phyloP scores from a whole-genome alignment of 2,797 vertebrate species.

The Gymnoscopelus microlampas region DNA sequence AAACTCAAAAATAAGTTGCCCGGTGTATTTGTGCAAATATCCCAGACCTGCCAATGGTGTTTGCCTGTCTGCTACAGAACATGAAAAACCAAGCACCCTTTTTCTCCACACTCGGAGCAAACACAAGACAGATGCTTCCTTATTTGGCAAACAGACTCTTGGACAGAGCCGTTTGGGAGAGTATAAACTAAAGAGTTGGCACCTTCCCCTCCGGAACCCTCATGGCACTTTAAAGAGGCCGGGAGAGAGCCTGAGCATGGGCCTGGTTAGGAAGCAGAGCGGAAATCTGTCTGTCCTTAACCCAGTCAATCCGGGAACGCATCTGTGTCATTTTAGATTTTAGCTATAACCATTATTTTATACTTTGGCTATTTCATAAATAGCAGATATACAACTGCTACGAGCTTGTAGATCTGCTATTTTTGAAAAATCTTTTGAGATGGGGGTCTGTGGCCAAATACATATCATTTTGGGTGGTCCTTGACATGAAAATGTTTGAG shows the following conservation, averaged over 20 bases:
- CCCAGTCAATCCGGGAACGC: too few relatives aligned
- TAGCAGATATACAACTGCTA: too few relatives aligned
- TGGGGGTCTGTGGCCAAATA: too few relatives aligned
- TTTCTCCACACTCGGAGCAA: constrained; percentile 50
- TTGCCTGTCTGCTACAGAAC: constrained; percentile 33
- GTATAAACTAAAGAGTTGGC: constrained; percentile 71
- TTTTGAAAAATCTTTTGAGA: too few relatives aligned
- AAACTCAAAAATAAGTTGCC: not conserved
- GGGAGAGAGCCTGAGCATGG: constrained; percentile 25
- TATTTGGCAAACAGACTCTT: constrained; percentile 73
- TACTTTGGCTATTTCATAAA: too few relatives aligned
- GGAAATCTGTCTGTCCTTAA: constrained; percentile 57
- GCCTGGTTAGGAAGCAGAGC: constrained; percentile 41
- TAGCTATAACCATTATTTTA: too few relatives aligned
- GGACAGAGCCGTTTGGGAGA: constrained; percentile 39
- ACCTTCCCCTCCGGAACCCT: constrained; percentile 61
- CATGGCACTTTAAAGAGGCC: constrained; percentile 58
- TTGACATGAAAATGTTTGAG: too few relatives aligned
- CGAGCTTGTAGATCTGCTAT: too few relatives aligned
- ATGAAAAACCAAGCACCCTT: constrained; percentile 33
- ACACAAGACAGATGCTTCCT: constrained; percentile 76
- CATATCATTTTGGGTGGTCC: too few relatives aligned
- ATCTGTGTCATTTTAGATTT: too few relatives aligned
- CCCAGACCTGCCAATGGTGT: constrained; percentile 10
- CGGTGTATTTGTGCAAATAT: constrained; percentile 10